Evolutionary conservation across 1,140 invertebrate species (phyloP).

Genomic region (Acromyrmex heyeri): DNA sequence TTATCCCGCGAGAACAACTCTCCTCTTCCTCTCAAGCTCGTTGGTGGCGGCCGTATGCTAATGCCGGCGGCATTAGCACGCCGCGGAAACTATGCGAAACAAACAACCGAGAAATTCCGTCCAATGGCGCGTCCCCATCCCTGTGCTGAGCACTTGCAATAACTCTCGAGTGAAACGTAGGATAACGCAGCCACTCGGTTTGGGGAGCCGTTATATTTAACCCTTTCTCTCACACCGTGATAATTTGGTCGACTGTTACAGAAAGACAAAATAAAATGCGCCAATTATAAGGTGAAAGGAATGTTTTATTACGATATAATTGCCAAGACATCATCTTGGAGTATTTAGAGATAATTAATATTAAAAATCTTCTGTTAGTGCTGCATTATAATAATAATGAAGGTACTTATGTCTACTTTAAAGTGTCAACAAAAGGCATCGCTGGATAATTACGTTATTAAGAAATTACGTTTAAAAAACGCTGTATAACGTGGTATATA

Average conservation of each 20-base stretch:
- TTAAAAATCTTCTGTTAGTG: neutral
- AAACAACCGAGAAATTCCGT: constrained; percentile 71
- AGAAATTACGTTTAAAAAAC: neutral
- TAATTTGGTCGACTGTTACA: neutral
- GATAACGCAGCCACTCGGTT: constrained; percentile 23
- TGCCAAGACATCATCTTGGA: neutral
- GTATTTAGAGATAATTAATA: neutral
- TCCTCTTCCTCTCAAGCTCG: constrained; percentile 21
- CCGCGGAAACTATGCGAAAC: constrained; percentile 69
- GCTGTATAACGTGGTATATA: neutral
- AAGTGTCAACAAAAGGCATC: neutral
- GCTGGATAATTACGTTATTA: neutral
- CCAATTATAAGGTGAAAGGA: neutral
- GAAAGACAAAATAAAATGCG: neutral
- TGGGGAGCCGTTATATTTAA: constrained; percentile 43
- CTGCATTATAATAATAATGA: neutral
- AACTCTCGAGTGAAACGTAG: constrained; percentile 45
- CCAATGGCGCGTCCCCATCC: constrained; percentile 12
- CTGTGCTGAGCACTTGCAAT: constrained; percentile 39
- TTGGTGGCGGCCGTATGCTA: constrained; percentile 69
- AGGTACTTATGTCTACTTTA: neutral
- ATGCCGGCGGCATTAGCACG: constrained; percentile 70
- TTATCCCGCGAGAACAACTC: constrained; percentile 66
- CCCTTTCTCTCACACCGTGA: neutral
- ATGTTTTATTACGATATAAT: neutral